These are phyloP conservation scores for Cerastis leucographa DNA, from an alignment of 2,888 invertebrate genomes.

Conservation along the genomic window DNA sequence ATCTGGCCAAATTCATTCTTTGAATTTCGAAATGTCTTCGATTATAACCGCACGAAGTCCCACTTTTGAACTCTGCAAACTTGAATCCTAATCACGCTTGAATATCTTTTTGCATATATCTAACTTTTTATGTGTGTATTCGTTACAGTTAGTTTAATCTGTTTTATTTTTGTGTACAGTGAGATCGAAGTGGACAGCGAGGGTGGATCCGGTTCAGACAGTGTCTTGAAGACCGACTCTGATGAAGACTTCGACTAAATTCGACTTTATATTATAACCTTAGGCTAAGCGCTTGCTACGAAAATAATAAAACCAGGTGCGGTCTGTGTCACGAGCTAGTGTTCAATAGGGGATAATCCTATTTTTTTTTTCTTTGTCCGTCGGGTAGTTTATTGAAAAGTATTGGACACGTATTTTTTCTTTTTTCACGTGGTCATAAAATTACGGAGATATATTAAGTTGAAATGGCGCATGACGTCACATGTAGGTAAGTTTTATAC, in stretches of 20 bases:
- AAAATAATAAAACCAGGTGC: constrained; percentile 61
- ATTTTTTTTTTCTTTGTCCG: too few species aligned
- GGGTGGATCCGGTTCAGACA: constrained; percentile 87
- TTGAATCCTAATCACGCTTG: constrained; percentile 2
- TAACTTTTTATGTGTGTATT: background rate
- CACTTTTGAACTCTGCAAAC: background rate
- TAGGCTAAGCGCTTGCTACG: constrained; percentile 71
- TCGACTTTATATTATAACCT: constrained; percentile 55
- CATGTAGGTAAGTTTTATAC: too few species aligned
- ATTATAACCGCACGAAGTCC: background rate
- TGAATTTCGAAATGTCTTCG: constrained; percentile 25
- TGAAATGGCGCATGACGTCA: too few species aligned
- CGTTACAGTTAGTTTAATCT: constrained; percentile 5
- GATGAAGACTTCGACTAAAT: constrained; percentile 88
- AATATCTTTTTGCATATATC: background rate
- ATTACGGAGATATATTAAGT: too few species aligned
- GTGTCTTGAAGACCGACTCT: constrained; percentile 88
- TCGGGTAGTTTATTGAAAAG: too few species aligned
- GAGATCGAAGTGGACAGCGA: constrained; percentile 87
- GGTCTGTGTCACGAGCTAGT: constrained; percentile 57
- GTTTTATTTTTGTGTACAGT: constrained; percentile 71
- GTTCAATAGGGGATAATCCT: too few species aligned
- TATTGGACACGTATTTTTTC: too few species aligned
- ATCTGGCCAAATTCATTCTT: constrained; percentile 24
- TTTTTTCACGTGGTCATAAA: too few species aligned